Evolutionary conservation across 2,797 vertebrate genomes (phyloP).

Genomic region (Chaenodraco wilsoni): DNA sequence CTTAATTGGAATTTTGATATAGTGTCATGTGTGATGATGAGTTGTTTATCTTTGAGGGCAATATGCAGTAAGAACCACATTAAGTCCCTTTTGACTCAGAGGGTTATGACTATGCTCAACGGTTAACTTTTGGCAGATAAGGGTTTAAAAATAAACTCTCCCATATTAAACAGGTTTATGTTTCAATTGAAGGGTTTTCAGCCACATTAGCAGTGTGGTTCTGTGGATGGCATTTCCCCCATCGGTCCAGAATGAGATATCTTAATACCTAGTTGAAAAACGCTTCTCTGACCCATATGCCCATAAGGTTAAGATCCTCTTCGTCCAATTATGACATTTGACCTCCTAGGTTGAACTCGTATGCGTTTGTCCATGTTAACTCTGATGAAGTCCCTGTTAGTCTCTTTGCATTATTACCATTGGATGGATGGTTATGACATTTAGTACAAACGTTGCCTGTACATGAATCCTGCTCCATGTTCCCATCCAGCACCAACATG

Average conservation of each 20-base stretch:
- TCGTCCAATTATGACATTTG: not conserved
- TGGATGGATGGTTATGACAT: not conserved
- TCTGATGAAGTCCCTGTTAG: not conserved
- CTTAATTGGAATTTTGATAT: slow-evolving; percentile 45
- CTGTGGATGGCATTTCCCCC: not conserved
- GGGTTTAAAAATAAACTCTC: not conserved
- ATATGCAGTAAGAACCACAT: slow-evolving; percentile 12
- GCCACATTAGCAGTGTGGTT: not conserved
- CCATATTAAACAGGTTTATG: not conserved
- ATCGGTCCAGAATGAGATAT: not conserved
- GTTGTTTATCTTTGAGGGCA: slow-evolving; percentile 17
- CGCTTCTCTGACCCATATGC: not conserved
- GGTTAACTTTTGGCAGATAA: slow-evolving; percentile 7
- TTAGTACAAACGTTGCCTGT: not conserved
- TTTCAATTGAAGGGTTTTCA: not conserved
- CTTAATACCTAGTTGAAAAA: not conserved
- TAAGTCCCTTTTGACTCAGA: slow-evolving; percentile 4
- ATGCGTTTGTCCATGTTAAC: not conserved
- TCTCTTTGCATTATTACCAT: not conserved
- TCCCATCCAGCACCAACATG: not conserved
- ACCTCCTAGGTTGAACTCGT: not conserved
- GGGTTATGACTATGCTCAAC: not conserved
- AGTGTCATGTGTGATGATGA: slow-evolving; percentile 28
- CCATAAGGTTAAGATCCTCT: not conserved
- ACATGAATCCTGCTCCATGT: not conserved